phyloP scores from a whole-genome alignment of 35 echinoderm and acorn worm genomes.

The Patiria miniata region DNA sequence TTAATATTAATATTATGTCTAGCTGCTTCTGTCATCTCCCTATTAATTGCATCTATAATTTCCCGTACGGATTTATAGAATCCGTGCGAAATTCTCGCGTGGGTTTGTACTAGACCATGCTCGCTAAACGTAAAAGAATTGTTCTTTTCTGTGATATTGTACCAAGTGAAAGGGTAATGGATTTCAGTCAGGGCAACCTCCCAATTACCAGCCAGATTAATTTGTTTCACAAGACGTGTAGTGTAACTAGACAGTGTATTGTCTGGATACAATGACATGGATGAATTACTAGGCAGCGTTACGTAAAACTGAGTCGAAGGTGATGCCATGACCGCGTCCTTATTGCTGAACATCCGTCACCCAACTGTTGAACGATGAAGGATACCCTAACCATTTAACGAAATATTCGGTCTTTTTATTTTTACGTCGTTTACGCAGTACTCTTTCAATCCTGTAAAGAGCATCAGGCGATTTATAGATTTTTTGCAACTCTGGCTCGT shows the following conservation, averaged over 20 bases:
- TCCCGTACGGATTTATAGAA: slow-evolving; percentile 41
- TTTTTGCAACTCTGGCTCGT: slow-evolving; percentile 42
- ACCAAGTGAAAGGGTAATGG: slow-evolving; percentile 50
- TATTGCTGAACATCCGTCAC: slow-evolving; percentile 4
- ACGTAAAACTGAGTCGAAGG: slow-evolving; percentile 52
- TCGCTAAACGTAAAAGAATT: slow-evolving; percentile 42
- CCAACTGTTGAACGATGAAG: slow-evolving; percentile 57
- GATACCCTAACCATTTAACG: slow-evolving; percentile 60
- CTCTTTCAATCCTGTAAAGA: slow-evolving; percentile 28
- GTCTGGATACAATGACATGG: slow-evolving; percentile 35
- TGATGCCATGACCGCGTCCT: neutral
- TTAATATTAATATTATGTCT: too few relatives aligned
- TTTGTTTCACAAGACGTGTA: slow-evolving; percentile 10
- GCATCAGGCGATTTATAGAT: too few relatives aligned
- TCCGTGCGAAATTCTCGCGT: slow-evolving; percentile 30
- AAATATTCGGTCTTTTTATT: slow-evolving; percentile 59
- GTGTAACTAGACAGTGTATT: slow-evolving; percentile 30
- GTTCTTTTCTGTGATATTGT: slow-evolving; percentile 39
- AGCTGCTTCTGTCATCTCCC: too few relatives aligned
- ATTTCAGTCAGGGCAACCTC: slow-evolving; percentile 69
- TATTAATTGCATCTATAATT: slow-evolving; percentile 30
- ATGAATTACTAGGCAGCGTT: slow-evolving; percentile 52
- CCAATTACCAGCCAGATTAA: slow-evolving; percentile 48
- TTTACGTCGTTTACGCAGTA: slow-evolving; percentile 31
- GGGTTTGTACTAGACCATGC: slow-evolving; percentile 2